Evolutionary conservation across 2,113 vertebrate species (phyloP).

Genomic region (Plestiodon gilberti): DNA sequence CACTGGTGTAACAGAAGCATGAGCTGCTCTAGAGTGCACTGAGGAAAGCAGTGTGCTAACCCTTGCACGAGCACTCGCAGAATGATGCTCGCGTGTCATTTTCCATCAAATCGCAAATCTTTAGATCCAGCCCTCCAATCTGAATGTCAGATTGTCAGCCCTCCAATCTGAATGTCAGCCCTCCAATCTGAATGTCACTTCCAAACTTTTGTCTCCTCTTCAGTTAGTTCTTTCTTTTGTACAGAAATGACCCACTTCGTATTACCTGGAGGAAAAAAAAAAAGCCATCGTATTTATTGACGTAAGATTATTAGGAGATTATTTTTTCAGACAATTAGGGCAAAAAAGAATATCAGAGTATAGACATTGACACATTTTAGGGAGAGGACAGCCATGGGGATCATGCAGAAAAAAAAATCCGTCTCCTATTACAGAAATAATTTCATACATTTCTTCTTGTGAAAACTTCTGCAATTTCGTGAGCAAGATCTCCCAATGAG

Average conservation of each 20-base stretch:
- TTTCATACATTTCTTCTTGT: not conserved
- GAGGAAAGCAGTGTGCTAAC: not conserved
- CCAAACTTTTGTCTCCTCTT: not conserved
- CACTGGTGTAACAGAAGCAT: no score
- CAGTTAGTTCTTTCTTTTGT: not conserved
- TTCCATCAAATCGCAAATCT: not conserved
- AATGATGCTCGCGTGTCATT: not conserved
- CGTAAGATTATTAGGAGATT: not conserved
- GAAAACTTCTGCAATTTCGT: conserved; percentile 21
- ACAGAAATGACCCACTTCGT: not conserved
- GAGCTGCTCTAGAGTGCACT: no score
- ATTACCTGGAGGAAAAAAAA: not conserved
- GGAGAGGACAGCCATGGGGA: not conserved
- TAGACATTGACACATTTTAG: not conserved
- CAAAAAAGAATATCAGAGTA: not conserved
- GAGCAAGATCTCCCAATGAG: not conserved
- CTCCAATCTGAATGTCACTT: not conserved
- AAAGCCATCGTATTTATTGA: not conserved
- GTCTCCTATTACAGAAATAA: conserved; percentile 16
- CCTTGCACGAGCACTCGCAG: not conserved
- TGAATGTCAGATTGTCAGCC: no score
- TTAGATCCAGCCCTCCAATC: not conserved
- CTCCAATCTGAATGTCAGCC: no score
- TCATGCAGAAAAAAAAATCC: not conserved
- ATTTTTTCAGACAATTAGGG: not conserved